A percentile compares a stretch with the other conserved stretches of the same genome.
Conservation (phyloP, 2,797 vertebrate genomes). For the Enoplosus armatus region DNA sequence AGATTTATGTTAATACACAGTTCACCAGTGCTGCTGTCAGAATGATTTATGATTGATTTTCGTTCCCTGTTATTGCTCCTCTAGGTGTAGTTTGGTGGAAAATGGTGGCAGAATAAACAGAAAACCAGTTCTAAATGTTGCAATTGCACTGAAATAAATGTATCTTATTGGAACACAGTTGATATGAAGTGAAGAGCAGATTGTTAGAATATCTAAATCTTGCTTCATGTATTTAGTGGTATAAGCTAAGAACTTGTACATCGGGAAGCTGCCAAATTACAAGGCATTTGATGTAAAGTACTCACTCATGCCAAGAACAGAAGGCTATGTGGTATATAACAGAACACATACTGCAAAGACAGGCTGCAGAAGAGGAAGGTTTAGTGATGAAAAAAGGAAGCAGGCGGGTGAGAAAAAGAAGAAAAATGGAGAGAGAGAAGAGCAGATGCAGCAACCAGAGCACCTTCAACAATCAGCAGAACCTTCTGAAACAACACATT, state of each 20-base stretch:
- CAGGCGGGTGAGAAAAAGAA: neutral
- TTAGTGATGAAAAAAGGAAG: conserved; percentile 24
- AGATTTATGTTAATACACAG: conserved; percentile 56
- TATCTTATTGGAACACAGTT: neutral
- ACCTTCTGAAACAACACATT: conserved; percentile 45
- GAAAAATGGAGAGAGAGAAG: conserved; percentile 12
- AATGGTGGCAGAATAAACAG: neutral
- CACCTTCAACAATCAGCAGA: conserved; percentile 36
- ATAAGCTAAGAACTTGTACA: conserved; percentile 2
- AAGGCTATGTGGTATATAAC: neutral
- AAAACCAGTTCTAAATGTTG: conserved; percentile 33
- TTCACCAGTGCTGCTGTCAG: conserved; percentile 58
- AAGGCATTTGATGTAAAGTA: conserved; percentile 18
- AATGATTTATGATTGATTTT: conserved; percentile 54
- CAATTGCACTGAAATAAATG: conserved; percentile 8
- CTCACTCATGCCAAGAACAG: conserved; percentile 15
- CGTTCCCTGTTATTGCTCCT: conserved; percentile 43
- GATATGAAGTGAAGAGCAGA: conserved; percentile 13
- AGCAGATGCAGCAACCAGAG: conserved; percentile 46
- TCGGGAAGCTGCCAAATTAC: conserved; percentile 24
- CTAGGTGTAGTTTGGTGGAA: conserved; percentile 28
- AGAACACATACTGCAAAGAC: conserved; percentile 29
- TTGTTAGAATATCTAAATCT: neutral
- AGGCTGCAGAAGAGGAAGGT: conserved; percentile 15
- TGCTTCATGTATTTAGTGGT: conserved; percentile 31